These are phyloP conservation scores for Helobdella robusta DNA, from an alignment of 2,888 invertebrate species.

Conservation along the genomic window DNA sequence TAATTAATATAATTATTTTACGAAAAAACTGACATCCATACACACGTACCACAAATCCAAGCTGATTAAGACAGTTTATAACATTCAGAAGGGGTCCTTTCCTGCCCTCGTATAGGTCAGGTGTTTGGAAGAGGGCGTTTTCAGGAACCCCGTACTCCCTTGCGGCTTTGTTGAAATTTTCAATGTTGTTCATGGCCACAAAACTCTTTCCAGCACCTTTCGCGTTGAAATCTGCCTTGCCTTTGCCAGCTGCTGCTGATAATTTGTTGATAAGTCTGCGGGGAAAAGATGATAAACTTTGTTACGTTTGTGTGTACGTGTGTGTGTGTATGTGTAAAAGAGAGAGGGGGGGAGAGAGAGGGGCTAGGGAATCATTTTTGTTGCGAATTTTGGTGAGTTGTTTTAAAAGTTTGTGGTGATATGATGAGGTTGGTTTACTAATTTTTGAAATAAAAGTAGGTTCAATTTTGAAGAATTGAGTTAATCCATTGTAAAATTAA, in stretches of 20 bases:
- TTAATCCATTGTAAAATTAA: no score
- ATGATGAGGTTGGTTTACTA: no score
- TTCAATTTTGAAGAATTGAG: no score
- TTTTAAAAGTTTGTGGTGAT: no score
- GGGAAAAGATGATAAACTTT: neutral
- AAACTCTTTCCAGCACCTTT: constrained; percentile 38
- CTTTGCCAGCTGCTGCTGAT: constrained; percentile 38
- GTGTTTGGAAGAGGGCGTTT: constrained; percentile 75
- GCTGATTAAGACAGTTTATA: constrained; percentile 42
- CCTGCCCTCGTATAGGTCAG: constrained; percentile 43
- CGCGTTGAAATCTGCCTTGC: constrained; percentile 37
- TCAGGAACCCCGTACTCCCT: constrained; percentile 92
- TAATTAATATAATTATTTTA: neutral
- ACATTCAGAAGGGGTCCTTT: constrained; percentile 45
- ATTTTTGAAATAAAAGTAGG: no score
- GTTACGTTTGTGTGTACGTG: no score
- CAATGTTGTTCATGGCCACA: constrained; percentile 80
- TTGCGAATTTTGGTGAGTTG: no score
- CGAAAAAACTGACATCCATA: constrained; percentile 1
- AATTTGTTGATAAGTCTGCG: constrained; percentile 43
- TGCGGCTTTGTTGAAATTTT: constrained; percentile 76
- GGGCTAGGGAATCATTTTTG: neutral
- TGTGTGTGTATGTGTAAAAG: no score
- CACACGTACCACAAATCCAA: constrained; percentile 43
- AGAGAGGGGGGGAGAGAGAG: neutral